These are phyloP conservation scores for Drosophila mimetica DNA, from an alignment of 2,888 invertebrate species.

Conservation along the genomic window DNA sequence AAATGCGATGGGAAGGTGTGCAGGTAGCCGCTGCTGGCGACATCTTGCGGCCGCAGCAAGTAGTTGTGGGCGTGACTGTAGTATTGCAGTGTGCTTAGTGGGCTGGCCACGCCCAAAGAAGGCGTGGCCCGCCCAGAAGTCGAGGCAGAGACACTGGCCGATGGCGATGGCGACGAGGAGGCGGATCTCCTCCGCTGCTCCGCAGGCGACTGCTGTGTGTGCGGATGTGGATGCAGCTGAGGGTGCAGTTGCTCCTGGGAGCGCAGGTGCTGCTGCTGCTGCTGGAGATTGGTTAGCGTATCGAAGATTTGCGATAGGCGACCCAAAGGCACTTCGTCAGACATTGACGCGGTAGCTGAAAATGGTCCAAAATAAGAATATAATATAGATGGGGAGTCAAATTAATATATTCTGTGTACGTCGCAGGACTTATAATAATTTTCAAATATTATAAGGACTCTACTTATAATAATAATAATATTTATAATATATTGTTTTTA, in stretches of 20 bases:
- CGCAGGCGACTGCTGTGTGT: conserved; percentile 85
- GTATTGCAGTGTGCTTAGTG: conserved; percentile 57
- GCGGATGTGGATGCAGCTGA: conserved; percentile 32
- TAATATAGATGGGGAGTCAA: too few species aligned
- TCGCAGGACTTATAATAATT: too few species aligned
- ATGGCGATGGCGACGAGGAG: conserved; percentile 72
- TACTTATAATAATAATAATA: too few species aligned
- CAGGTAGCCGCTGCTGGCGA: conserved; percentile 60
- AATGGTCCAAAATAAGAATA: neutral
- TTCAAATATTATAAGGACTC: too few species aligned
- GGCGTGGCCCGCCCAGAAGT: conserved; percentile 80
- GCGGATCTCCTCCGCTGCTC: conserved; percentile 67
- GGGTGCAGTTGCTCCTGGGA: conserved; percentile 86
- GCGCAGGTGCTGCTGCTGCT: conserved; percentile 86
- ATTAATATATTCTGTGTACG: too few species aligned
- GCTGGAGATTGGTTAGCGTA: conserved; percentile 90
- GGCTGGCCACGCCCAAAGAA: conserved; percentile 58
- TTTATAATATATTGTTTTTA: too few species aligned
- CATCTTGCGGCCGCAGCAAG: conserved; percentile 76
- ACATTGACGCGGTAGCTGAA: conserved; percentile 84
- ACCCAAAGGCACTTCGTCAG: conserved; percentile 88
- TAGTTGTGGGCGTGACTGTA: conserved; percentile 70
- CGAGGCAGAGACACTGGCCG: conserved; percentile 58
- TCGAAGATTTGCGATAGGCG: conserved; percentile 93
- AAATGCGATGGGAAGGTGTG: conserved; percentile 83